Evolutionary conservation across 2,888 invertebrate genomes (phyloP).

Genomic region (Augochlorella aurata): DNA sequence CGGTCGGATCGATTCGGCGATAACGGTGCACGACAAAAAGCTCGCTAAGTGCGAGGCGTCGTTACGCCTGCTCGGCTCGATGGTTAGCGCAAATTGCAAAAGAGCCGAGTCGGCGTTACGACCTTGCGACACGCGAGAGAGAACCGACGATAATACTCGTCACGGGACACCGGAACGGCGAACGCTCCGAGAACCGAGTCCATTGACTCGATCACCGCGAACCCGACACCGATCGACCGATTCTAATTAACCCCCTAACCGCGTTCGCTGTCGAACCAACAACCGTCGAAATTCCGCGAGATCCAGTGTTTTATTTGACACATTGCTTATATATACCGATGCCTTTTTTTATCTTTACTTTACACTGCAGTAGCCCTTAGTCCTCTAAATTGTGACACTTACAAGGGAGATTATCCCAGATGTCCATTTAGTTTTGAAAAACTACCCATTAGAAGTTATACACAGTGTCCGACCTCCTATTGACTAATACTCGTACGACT

Average conservation of each 20-base stretch:
- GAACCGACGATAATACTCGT: constrained; percentile 45
- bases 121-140: constrained; percentile 60
- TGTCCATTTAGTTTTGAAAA: too few species aligned
- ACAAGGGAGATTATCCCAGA: too few species aligned
- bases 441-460: too few species aligned
- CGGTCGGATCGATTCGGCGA: constrained; percentile 58
- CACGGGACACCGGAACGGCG: constrained; percentile 30
- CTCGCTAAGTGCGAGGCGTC: constrained; percentile 47
- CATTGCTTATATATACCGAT: too few species aligned
- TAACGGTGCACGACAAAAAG: constrained; percentile 59
- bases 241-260: not conserved
- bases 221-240: not conserved
- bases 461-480: too few species aligned
- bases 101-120: constrained; percentile 55
- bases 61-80: constrained; percentile 50
- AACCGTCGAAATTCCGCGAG: too few species aligned
- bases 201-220: not conserved
- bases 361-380: too few species aligned
- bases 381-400: too few species aligned
- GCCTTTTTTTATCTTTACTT: too few species aligned
- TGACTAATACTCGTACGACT: too few species aligned
- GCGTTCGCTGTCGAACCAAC: too few species aligned
- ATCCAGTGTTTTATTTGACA: too few species aligned
- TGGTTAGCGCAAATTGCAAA: constrained; percentile 64
- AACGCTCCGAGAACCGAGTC: constrained; percentile 1